These are phyloP conservation scores for Drosophila basisetae DNA, from an alignment of 2,888 invertebrate species.

Conservation along the genomic window DNA sequence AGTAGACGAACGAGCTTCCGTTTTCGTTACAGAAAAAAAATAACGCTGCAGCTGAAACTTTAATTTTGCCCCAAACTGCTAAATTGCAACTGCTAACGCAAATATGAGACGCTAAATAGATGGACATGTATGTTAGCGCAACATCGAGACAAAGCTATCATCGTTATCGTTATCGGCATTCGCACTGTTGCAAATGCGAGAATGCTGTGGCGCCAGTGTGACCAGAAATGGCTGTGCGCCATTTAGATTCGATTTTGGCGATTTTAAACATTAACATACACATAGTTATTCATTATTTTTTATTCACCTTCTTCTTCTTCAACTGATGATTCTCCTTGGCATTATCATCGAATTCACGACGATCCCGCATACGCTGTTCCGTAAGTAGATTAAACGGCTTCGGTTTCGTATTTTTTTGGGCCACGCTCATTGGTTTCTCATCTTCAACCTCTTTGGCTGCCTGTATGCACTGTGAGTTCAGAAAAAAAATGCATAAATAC, in stretches of 20 bases:
- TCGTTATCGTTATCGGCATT: conserved; percentile 7
- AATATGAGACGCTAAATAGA: conserved; percentile 15
- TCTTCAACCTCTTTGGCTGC: conserved; percentile 5
- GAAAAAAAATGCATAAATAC: not conserved
- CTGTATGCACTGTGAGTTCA: not conserved
- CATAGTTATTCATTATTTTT: conserved; percentile 6
- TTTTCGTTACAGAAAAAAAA: conserved; percentile 22
- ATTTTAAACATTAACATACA: not conserved
- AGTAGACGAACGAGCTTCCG: not conserved
- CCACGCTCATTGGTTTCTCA: conserved; percentile 31
- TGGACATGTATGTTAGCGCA: conserved; percentile 15
- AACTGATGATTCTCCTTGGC: conserved; percentile 67
- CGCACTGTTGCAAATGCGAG: conserved; percentile 4
- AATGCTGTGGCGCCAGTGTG: conserved; percentile 21
- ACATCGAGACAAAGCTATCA: conserved; percentile 3
- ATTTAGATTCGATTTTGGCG: conserved; percentile 16
- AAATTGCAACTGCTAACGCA: conserved; percentile 52
- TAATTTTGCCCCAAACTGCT: conserved; percentile 49
- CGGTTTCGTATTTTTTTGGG: conserved; percentile 23
- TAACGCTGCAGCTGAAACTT: conserved; percentile 17
- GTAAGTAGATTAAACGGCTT: conserved; percentile 81
- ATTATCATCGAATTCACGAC: conserved; percentile 79
- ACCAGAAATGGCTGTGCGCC: conserved; percentile 6
- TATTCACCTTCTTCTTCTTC: conserved; percentile 81
- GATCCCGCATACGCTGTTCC: conserved; percentile 80